Percentiles rank a stretch among this genome's conserved stretches.
Conservation (phyloP, 64 coral and sea anemone species). For the Dendrophyllia cribrosa region DNA sequence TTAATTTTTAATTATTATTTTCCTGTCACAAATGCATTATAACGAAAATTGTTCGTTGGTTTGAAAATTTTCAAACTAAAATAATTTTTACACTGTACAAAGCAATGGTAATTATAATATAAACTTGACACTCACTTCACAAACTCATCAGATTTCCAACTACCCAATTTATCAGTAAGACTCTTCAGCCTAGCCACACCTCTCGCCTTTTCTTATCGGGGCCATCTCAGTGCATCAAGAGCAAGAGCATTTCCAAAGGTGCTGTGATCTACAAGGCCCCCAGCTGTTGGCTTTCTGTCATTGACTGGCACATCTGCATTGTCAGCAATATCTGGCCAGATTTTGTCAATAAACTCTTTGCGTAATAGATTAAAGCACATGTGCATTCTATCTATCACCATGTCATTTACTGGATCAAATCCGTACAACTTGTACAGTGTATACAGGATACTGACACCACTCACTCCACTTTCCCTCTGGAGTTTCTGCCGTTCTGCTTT, state of each 20-base stretch:
- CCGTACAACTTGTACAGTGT: slow-evolving; percentile 33
- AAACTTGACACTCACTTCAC: background rate
- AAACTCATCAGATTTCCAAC: slow-evolving; percentile 56
- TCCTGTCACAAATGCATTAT: no score
- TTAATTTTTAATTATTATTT: no score
- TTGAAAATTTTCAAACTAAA: no score
- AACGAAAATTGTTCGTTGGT: no score
- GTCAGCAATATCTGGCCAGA: slow-evolving; percentile 58
- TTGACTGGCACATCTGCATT: slow-evolving; percentile 34
- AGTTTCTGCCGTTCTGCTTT: background rate
- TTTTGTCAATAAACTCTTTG: slow-evolving; percentile 51
- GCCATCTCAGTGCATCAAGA: slow-evolving; percentile 21
- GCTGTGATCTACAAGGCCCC: slow-evolving; percentile 25
- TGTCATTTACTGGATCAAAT: slow-evolving; percentile 59
- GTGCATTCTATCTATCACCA: slow-evolving; percentile 66
- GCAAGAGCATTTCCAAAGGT: slow-evolving; percentile 37
- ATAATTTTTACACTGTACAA: no score
- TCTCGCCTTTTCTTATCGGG: slow-evolving; percentile 21
- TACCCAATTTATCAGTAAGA: slow-evolving; percentile 52
- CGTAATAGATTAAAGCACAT: slow-evolving; percentile 56
- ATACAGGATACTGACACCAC: slow-evolving; percentile 30
- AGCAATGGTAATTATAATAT: no score
- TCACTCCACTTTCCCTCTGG: slow-evolving; percentile 25
- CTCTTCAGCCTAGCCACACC: slow-evolving; percentile 38
- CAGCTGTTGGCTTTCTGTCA: slow-evolving; percentile 49